These are phyloP conservation scores for Salvator merianae DNA, from an alignment of 2,113 vertebrate genomes.

Conservation along the genomic window DNA sequence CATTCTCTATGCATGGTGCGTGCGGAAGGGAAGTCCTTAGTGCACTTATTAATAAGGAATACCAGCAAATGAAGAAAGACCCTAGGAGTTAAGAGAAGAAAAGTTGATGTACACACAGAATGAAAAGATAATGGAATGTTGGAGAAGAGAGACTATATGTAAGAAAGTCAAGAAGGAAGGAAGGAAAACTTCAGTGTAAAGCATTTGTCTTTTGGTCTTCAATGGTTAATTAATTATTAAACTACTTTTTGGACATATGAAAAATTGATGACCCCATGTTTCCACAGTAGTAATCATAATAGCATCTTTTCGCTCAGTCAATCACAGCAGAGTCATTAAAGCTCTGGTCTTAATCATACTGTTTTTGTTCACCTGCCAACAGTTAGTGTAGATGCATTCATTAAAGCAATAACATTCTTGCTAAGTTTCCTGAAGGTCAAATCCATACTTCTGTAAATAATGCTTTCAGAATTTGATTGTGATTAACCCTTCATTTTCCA, in stretches of 20 bases:
- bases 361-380: not conserved
- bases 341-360: not conserved
- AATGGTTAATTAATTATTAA: not conserved
- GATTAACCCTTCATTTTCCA: not conserved
- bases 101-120: too few relatives aligned
- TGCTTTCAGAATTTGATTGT: not conserved
- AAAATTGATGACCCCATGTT: not conserved
- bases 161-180: not conserved
- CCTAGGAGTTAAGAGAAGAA: too few relatives aligned
- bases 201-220: too few relatives aligned
- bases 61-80: too few relatives aligned
- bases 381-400: not conserved
- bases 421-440: not conserved
- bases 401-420: not conserved
- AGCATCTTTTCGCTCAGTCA: not conserved
- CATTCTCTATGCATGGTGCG: too few relatives aligned
- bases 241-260: not conserved
- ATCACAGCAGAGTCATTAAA: slow-evolving; percentile 7
- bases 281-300: not conserved
- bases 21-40: too few relatives aligned
- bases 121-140: not conserved
- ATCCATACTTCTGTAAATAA: not conserved
- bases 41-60: too few relatives aligned
- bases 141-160: not conserved
- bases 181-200: not conserved